Conservation (phyloP, 2,888 invertebrate genomes). For the Apamea monoglypha region DNA sequence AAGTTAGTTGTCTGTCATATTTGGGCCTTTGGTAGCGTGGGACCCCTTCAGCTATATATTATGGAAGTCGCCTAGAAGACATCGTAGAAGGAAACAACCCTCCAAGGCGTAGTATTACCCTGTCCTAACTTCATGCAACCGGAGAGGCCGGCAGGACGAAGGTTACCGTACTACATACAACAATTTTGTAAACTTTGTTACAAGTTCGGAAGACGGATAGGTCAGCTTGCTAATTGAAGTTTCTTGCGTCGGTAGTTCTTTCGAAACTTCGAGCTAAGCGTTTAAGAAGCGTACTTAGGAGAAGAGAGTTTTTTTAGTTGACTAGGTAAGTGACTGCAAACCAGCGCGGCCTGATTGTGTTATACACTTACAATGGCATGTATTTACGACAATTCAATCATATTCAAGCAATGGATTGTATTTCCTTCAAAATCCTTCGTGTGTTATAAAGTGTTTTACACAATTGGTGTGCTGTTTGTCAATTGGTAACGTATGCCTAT, state of each 20-base stretch:
- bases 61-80: background rate
- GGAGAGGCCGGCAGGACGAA: background rate
- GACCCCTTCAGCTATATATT: background rate
- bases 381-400: background rate
- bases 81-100: conserved; percentile 15
- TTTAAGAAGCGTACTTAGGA: conserved; percentile 42
- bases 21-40: background rate
- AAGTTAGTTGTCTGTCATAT: background rate
- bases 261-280: conserved; percentile 30
- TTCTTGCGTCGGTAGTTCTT: conserved; percentile 51
- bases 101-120: conserved; percentile 6
- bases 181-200: conserved; percentile 60
- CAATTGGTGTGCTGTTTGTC: background rate
- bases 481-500: background rate
- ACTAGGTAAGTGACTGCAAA: background rate
- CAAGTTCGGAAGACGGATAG: conserved; percentile 57
- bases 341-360: background rate
- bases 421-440: background rate
- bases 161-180: conserved; percentile 38
- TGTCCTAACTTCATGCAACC: conserved; percentile 19
- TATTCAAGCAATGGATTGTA: background rate
- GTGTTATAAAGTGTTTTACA: background rate
- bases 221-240: conserved; percentile 59
- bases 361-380: background rate
- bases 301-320: conserved; percentile 13